phyloP scores from a whole-genome alignment of 2,113 vertebrate species.

The Gymnobelideus leadbeateri region DNA sequence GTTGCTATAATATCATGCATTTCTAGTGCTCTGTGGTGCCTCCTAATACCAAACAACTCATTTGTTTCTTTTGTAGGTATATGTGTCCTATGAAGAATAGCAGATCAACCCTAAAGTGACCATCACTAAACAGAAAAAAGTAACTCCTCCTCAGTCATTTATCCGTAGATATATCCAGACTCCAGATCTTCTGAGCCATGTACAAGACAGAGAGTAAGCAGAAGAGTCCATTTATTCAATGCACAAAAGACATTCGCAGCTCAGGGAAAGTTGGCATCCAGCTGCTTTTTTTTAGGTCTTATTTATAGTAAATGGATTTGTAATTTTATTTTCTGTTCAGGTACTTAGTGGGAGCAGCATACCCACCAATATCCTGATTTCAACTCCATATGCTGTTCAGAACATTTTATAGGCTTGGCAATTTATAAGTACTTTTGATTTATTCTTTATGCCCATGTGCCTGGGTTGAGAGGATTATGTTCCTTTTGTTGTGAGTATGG shows the following conservation, averaged over 20 bases:
- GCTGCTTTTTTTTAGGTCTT: neutral
- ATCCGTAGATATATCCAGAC: slow-evolving; percentile 76
- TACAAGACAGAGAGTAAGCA: slow-evolving; percentile 73
- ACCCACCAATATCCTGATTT: neutral
- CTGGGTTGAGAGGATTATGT: neutral
- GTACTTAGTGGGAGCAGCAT: neutral
- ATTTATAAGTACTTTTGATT: neutral
- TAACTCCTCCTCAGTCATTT: slow-evolving; percentile 74
- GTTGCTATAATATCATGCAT: neutral
- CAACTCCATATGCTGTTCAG: neutral
- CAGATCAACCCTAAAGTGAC: slow-evolving; percentile 76
- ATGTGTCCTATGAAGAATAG: slow-evolving; percentile 79
- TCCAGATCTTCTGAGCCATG: slow-evolving; percentile 75
- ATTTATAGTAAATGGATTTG: neutral
- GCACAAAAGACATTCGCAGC: neutral
- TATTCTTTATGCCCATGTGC: neutral
- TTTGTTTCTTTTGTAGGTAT: slow-evolving; percentile 73
- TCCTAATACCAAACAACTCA: neutral
- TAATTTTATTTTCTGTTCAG: neutral
- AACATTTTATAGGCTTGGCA: neutral
- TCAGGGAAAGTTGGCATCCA: neutral
- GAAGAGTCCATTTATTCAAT: neutral
- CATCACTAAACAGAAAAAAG: slow-evolving; percentile 69
- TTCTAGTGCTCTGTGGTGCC: neutral
- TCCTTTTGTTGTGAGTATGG: neutral